Evolutionary conservation across 2,888 invertebrate genomes (phyloP), one percentile per base, ranked within the genome.

Genomic region (Parnassius apollo): DNA sequence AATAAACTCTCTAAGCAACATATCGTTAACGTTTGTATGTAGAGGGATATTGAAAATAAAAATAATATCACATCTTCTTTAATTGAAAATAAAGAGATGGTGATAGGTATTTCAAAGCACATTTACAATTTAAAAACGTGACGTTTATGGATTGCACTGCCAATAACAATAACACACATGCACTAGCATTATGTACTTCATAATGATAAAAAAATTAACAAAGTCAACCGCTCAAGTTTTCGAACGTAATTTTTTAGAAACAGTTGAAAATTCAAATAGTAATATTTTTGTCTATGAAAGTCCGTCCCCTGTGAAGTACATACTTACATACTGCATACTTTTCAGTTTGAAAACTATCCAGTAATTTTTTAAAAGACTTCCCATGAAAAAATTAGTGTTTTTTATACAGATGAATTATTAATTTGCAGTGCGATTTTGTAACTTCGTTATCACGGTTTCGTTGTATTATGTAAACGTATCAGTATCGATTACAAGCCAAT

Each of bases 241-340:
- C 18, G 46, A 48, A 13, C 9, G 50, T 61, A 9, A 49, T 59
- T 55, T 42, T 53, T 42, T 53, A n/a, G 4, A 60, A 55, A 9
- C n/a, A 55, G 55, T 54, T 56, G 35, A 22, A 42, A 12, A 22
- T 42, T 22, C 54, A 48, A 52, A 62, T 13, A 44, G 10, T 55
- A 9, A 61, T 56, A 13, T 59, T 51, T 56, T 25, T 45, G 48
- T 58, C 45, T 45, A 49, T 45, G 49, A 58, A 62, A 62, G 53
- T 85, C 87, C 86, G 86, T 88, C 87, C 86, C 83, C 83, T 82
- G 83, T 35, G 35, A 7, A 35, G 35, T 7, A 35, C 35, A 35
- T 35, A 7, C 35, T 35, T 35, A 35, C 7, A 35, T 35, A 35
- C 35, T 35, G 83, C 86, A 84, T 84, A 81, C 78, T 71, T 55